These are phyloP conservation scores for Thryonomys swinderianus DNA, from an alignment of 2,113 vertebrate species.

Conservation along the genomic window DNA sequence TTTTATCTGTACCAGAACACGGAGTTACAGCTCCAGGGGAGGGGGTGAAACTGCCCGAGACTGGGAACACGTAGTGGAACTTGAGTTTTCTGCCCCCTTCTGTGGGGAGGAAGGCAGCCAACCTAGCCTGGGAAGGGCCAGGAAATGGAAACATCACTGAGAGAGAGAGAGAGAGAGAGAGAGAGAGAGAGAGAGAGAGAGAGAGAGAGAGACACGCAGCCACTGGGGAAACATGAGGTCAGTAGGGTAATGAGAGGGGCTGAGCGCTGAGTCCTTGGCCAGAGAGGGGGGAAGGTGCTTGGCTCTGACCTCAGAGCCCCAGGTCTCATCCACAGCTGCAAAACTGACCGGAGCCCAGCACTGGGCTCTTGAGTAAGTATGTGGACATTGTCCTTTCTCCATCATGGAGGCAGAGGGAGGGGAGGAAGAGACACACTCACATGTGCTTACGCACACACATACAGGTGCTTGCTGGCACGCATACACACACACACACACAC, in stretches of 20 bases:
- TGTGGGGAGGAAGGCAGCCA: neutral
- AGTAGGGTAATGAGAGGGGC: fast-evolving
- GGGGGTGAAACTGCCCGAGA: too few species aligned
- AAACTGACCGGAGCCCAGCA: fast-evolving
- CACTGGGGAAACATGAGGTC: neutral
- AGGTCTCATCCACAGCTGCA: neutral
- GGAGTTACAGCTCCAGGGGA: too few species aligned
- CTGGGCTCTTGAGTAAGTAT: neutral
- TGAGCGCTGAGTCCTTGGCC: neutral
- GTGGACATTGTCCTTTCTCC: fast-evolving
- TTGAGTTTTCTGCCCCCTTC: neutral
- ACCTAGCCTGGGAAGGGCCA: too few species aligned
- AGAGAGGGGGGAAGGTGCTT: too few species aligned
- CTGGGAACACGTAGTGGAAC: too few species aligned
- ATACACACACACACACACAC: neutral
- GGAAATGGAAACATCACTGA: too few species aligned
- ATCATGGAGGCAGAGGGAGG: too few species aligned
- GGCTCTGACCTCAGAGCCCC: too few species aligned
- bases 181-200: too few species aligned
- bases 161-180: too few species aligned
- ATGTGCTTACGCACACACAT: fast-evolving
- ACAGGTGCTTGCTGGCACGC: fast-evolving
- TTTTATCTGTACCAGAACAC: too few species aligned
- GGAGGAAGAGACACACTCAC: neutral
- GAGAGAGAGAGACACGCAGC: too few species aligned